A percentile compares a stretch with the other conserved stretches of the same genome.
Conservation (phyloP, 2,888 invertebrate species). For the Watsonalla cultraria region DNA sequence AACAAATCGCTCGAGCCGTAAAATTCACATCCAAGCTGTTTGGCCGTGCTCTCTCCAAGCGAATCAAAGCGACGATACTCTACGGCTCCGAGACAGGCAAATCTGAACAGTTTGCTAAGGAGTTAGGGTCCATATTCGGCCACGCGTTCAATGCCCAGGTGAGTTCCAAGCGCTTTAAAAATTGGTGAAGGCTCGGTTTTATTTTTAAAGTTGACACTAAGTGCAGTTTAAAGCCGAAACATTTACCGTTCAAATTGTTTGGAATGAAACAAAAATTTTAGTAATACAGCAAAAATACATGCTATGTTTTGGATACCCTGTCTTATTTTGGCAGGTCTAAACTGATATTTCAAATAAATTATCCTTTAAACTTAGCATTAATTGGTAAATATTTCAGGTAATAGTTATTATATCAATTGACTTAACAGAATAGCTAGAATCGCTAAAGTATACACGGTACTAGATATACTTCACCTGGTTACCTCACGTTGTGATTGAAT, state of each 20-base stretch:
- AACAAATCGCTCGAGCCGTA: constrained; percentile 96
- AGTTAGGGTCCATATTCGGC: constrained; percentile 91
- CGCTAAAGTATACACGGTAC: no score
- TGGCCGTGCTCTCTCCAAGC: constrained; percentile 92
- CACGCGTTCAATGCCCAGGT: constrained; percentile 97
- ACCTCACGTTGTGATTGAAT: no score
- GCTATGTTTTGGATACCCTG: no score
- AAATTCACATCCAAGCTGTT: constrained; percentile 98
- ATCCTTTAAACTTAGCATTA: no score
- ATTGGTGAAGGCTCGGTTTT: not conserved
- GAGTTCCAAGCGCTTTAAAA: constrained; percentile 12
- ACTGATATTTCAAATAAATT: no score
- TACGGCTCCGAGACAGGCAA: constrained; percentile 98
- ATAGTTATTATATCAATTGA: no score
- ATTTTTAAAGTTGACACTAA: not conserved
- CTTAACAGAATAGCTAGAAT: no score
- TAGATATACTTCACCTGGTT: no score
- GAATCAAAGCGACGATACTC: constrained; percentile 96
- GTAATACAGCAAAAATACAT: no score
- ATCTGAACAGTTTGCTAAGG: constrained; percentile 95
- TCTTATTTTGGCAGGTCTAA: no score
- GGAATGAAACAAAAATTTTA: not conserved
- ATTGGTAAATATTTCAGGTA: no score
- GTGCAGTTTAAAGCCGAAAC: not conserved
- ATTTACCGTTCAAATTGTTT: not conserved